phyloP scores from a whole-genome alignment of 2,888 invertebrate genomes.

The Eledona agricola region DNA sequence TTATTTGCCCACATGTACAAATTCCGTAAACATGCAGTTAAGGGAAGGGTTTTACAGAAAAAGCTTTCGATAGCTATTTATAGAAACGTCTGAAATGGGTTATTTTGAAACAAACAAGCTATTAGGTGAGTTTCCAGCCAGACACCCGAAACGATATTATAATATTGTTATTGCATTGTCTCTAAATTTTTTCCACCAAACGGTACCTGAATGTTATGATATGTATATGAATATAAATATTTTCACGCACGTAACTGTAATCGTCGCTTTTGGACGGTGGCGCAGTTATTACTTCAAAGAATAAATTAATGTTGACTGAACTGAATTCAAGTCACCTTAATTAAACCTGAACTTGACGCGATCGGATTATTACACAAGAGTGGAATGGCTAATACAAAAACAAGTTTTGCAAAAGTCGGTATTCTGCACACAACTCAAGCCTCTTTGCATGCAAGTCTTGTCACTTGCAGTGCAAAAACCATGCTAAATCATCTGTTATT shows the following conservation, averaged over 20 bases:
- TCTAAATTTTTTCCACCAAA: not conserved
- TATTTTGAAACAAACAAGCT: conserved; percentile 6
- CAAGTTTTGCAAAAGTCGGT: conserved; percentile 1
- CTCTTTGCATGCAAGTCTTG: too few species aligned
- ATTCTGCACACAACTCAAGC: conserved; percentile 1
- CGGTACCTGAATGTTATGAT: not conserved
- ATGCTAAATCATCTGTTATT: not conserved
- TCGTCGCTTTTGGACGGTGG: conserved; percentile 16
- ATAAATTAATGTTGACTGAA: conserved; percentile 8
- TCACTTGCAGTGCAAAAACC: too few species aligned
- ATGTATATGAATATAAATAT: conserved; percentile 8
- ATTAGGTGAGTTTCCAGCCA: conserved; percentile 3
- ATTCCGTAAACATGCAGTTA: conserved; percentile 15
- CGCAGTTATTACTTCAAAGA: conserved; percentile 1
- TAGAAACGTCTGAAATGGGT: conserved; percentile 2
- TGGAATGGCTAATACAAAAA: too few species aligned
- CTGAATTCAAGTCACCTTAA: conserved; percentile 15
- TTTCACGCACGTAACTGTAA: conserved; percentile 30
- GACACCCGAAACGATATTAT: not conserved
- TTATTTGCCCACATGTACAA: conserved; percentile 17
- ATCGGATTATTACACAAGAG: too few species aligned
- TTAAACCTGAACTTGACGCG: not conserved
- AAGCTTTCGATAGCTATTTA: conserved; percentile 9
- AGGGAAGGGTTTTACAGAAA: conserved; percentile 14
- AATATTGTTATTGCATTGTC: not conserved